These are phyloP conservation scores for Sarcophaga subvicina DNA, from an alignment of 2,888 invertebrate genomes.

Conservation along the genomic window DNA sequence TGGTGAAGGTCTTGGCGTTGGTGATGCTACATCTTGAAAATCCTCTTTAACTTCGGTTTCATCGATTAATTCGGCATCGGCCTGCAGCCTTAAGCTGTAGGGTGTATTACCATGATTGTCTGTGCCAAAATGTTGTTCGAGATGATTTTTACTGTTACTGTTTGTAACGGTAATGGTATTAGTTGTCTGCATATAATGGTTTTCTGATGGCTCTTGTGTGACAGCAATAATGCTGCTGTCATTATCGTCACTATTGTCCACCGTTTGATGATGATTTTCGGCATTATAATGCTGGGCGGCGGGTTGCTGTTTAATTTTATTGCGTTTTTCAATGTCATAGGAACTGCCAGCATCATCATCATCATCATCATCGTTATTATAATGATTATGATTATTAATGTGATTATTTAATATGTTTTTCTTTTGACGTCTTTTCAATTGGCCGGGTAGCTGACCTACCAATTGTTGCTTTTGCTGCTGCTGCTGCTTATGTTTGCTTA, in stretches of 20 bases:
- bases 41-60: not conserved
- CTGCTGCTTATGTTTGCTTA: constrained; percentile 15
- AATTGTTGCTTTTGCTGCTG: constrained; percentile 10
- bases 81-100: constrained; percentile 12
- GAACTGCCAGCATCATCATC: not conserved
- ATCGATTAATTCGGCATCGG: constrained; percentile 1
- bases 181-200: not conserved
- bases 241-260: not conserved
- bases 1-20: not conserved
- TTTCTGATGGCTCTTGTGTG: constrained; percentile 2
- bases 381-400: constrained; percentile 3
- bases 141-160: not conserved
- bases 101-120: not conserved
- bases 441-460: constrained; percentile 6
- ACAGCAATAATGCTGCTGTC: constrained; percentile 19
- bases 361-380: too few relatives aligned
- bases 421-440: constrained; percentile 48
- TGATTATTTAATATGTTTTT: constrained; percentile 39
- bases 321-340: constrained; percentile 18
- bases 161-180: not conserved
- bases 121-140: constrained; percentile 22
- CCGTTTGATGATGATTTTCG: not conserved
- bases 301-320: constrained; percentile 27
- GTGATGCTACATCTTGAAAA: not conserved
- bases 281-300: not conserved